phyloP scores from a whole-genome alignment of 92 coral and sea anemone genomes.

The Montipora capitata region DNA sequence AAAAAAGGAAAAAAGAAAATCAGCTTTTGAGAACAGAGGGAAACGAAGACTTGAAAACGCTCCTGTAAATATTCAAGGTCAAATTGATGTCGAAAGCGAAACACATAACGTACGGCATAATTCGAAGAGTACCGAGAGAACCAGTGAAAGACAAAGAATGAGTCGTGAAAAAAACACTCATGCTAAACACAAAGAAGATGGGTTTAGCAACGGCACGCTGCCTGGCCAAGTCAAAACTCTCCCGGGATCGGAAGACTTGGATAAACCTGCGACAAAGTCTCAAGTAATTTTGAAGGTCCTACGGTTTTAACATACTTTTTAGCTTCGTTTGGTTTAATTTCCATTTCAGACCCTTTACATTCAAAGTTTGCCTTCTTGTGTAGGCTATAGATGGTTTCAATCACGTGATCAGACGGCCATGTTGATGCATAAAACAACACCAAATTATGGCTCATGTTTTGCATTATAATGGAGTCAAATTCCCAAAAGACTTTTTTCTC shows the following conservation, averaged over 20 bases:
- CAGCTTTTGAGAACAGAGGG: background rate
- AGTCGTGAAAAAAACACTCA: background rate
- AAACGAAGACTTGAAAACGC: background rate
- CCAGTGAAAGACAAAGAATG: background rate
- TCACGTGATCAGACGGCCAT: too few species aligned
- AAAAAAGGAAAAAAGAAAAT: conserved; percentile 1
- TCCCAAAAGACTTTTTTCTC: too few species aligned
- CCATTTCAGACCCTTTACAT: too few species aligned
- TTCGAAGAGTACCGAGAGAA: background rate
- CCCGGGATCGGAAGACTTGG: background rate
- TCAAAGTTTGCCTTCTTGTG: too few species aligned
- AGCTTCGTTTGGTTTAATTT: too few species aligned
- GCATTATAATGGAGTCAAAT: too few species aligned
- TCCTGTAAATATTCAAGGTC: background rate
- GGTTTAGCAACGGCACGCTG: background rate
- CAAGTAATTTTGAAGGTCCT: background rate
- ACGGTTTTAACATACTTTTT: too few species aligned
- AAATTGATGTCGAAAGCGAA: background rate
- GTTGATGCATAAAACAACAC: too few species aligned
- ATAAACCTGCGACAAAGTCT: background rate
- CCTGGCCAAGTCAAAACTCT: background rate
- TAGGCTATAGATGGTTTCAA: too few species aligned
- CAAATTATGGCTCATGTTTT: too few species aligned
- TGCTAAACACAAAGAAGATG: background rate
- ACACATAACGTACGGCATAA: background rate